phyloP scores from a whole-genome alignment of 2,113 vertebrate genomes.

The Apaloderma vittatum region DNA sequence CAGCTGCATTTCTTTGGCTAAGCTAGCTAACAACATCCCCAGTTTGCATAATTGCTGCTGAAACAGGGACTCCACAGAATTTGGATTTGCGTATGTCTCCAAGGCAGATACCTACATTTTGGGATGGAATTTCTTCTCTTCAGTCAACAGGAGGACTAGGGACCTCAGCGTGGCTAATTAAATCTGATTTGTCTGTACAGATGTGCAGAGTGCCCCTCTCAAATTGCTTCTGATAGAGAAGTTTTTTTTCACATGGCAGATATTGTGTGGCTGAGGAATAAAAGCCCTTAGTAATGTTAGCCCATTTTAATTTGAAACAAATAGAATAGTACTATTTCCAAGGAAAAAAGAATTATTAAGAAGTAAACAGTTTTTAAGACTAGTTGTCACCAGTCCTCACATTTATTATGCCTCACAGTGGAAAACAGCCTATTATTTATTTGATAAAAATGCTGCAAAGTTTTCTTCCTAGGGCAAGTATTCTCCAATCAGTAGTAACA shows the following conservation, averaged over 20 bases:
- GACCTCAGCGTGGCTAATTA: slow-evolving; percentile 40
- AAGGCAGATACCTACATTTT: slow-evolving; percentile 29
- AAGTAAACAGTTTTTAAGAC: not conserved
- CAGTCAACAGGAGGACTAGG: not conserved
- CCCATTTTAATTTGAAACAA: not conserved
- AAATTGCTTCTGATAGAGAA: not conserved
- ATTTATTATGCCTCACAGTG: not conserved
- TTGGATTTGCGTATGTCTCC: slow-evolving; percentile 20
- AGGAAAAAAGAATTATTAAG: not conserved
- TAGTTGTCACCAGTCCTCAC: fast-evolving
- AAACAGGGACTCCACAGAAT: not conserved
- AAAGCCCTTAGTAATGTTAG: not conserved
- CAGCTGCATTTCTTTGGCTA: slow-evolving; percentile 56
- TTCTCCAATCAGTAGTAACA: not conserved
- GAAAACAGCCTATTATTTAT: not conserved
- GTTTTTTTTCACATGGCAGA: not conserved
- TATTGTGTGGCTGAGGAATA: not conserved
- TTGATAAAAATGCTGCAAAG: not conserved
- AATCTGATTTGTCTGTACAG: slow-evolving; percentile 41
- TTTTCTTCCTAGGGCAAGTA: not conserved
- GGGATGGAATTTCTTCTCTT: slow-evolving; percentile 30
- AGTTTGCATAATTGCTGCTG: not conserved
- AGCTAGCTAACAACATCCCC: slow-evolving; percentile 8
- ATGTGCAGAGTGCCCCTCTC: slow-evolving; percentile 18
- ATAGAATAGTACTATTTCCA: not conserved